phyloP scores from a whole-genome alignment of 2,888 invertebrate genomes.

The Campaea margaritaria region DNA sequence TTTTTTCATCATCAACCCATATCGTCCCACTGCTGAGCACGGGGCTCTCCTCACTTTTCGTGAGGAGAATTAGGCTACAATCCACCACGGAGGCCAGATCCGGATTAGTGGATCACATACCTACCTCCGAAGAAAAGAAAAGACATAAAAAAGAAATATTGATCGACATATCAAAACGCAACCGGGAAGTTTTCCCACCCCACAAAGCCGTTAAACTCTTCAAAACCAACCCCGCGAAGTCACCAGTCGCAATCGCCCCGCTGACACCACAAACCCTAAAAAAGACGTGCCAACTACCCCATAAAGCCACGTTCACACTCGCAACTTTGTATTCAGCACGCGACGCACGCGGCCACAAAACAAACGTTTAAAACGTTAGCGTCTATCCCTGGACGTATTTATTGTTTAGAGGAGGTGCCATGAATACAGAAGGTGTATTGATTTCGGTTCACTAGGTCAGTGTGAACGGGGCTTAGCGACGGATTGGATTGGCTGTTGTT shows the following conservation, averaged over 20 bases:
- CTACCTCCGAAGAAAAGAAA: no score
- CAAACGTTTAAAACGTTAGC: slow-evolving; percentile 30
- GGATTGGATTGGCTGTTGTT: not conserved
- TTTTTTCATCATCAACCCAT: no score
- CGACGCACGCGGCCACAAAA: slow-evolving; percentile 15
- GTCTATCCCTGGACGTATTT: slow-evolving; percentile 27
- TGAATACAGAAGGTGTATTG: slow-evolving; percentile 26
- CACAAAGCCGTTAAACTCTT: no score
- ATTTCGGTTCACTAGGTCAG: slow-evolving; percentile 21
- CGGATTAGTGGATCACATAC: no score
- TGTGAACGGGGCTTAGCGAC: not conserved
- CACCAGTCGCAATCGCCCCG: not conserved
- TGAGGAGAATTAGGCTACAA: no score
- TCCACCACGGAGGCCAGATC: no score
- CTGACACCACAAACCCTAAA: slow-evolving; percentile 1
- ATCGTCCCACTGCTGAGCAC: no score
- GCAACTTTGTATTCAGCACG: slow-evolving; percentile 19
- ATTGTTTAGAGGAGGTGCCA: slow-evolving; percentile 22
- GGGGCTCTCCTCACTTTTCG: no score
- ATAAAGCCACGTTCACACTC: slow-evolving; percentile 4
- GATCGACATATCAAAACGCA: no score
- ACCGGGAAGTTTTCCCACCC: no score
- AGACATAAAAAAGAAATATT: no score
- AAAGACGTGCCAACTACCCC: slow-evolving; percentile 12
- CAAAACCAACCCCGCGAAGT: not conserved